Percentiles rank a stretch among this genome's conserved stretches.
These are phyloP conservation scores for Pyrrhosoma nymphula DNA, from an alignment of 2,888 invertebrate genomes.

Conservation along the genomic window DNA sequence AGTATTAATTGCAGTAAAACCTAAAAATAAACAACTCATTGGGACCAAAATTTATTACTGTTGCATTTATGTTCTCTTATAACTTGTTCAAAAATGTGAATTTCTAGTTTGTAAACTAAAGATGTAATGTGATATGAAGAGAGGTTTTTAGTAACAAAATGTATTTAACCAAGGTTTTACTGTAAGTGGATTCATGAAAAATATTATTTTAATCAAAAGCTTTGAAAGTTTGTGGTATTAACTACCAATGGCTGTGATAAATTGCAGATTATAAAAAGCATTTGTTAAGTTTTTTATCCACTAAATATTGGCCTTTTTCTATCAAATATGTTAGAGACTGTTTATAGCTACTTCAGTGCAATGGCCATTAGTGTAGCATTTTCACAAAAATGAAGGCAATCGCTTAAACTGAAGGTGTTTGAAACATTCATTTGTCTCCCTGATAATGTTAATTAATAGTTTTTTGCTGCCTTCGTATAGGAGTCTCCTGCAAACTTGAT, in stretches of 20 bases:
- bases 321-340: background rate
- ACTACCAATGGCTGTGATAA: constrained; percentile 54
- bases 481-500: no score
- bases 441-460: background rate
- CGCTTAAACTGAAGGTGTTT: background rate
- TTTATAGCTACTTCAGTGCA: background rate
- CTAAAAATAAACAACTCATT: no score
- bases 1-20: background rate
- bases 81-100: no score
- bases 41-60: no score
- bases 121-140: no score
- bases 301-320: background rate
- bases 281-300: constrained; percentile 34
- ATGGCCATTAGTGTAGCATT: constrained; percentile 12
- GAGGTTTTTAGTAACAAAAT: no score
- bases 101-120: no score
- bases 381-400: constrained; percentile 34
- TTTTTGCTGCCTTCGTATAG: no score
- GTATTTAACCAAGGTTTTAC: no score
- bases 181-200: background rate
- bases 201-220: constrained; percentile 29
- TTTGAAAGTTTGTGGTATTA: constrained; percentile 23
- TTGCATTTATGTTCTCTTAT: no score
- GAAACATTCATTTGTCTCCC: background rate
- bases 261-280: constrained; percentile 46